A percentile compares a stretch with the other conserved stretches of the same genome.
Conservation (phyloP, 1,140 invertebrate genomes). For the Drosophila arawakana region DNA sequence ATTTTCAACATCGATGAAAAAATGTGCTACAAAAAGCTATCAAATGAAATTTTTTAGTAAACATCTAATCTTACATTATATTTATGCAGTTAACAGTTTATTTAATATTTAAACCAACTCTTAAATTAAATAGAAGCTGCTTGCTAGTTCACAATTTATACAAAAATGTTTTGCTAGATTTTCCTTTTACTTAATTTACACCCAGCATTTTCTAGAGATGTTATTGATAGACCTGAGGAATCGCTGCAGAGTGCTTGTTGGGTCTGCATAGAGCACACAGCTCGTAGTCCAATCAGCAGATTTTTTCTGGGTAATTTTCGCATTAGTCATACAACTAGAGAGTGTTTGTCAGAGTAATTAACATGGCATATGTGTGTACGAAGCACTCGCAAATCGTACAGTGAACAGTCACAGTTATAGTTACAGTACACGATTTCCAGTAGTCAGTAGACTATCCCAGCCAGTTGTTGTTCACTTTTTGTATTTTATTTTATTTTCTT, state of each 20-base stretch:
- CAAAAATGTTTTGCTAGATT: too few species aligned
- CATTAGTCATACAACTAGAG: conserved; percentile 55
- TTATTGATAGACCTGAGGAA: background rate
- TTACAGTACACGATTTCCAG: background rate
- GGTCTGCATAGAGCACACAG: background rate
- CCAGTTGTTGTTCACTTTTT: conserved; percentile 43
- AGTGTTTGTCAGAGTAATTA: conserved; percentile 68
- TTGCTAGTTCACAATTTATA: too few species aligned
- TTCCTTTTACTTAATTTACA: too few species aligned
- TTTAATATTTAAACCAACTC: too few species aligned
- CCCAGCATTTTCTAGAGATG: too few species aligned
- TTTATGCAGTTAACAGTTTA: too few species aligned
- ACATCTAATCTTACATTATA: too few species aligned
- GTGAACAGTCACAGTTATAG: conserved; percentile 1
- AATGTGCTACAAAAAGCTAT: too few species aligned
- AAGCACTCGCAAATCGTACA: background rate
- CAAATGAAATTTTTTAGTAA: too few species aligned
- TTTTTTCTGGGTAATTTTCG: conserved; percentile 47
- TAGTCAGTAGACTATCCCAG: conserved; percentile 4
- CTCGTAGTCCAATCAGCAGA: conserved; percentile 4
- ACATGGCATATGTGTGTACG: conserved; percentile 45
- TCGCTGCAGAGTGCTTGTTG: background rate
- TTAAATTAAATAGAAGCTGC: too few species aligned
- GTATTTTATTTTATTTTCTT: conserved; percentile 37
- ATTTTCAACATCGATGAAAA: too few species aligned